Conservation (phyloP, 2,888 invertebrate genomes). For the Cyaniris semiargus region DNA sequence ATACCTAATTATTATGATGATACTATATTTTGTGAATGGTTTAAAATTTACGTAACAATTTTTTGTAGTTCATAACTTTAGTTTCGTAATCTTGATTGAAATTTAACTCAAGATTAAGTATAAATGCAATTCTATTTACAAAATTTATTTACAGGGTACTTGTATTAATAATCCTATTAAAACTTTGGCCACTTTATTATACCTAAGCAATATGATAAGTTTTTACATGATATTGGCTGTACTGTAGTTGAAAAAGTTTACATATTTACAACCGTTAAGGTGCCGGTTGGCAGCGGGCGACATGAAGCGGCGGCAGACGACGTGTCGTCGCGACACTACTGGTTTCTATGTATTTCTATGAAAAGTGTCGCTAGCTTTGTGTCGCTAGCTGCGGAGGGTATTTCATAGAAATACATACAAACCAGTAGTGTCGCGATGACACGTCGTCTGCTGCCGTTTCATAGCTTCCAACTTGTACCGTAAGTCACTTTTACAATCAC, state of each 20-base stretch:
- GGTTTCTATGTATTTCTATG: too few species aligned
- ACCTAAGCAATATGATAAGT: not conserved
- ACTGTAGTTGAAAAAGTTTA: not conserved
- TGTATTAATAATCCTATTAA: not conserved
- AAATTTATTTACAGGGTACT: not conserved
- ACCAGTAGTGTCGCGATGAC: too few species aligned
- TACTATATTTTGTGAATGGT: not conserved
- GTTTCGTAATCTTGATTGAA: not conserved
- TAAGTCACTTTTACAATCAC: not conserved
- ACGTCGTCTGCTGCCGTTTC: too few species aligned
- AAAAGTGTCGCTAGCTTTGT: too few species aligned
- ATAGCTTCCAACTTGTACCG: not conserved
- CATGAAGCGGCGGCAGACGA: too few species aligned
- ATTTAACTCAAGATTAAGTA: not conserved
- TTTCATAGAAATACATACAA: too few species aligned
- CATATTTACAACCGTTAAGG: not conserved
- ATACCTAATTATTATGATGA: not conserved
- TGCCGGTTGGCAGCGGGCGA: too few species aligned
- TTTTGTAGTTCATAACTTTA: not conserved
- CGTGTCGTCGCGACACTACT: too few species aligned
- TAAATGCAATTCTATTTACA: not conserved
- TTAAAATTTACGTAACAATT: too few species aligned
- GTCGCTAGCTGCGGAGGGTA: too few species aligned
- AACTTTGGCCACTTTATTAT: slow-evolving; percentile 11
- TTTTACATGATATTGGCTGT: not conserved